Percentiles rank a stretch among this genome's conserved stretches.
Conservation (phyloP, 1,140 invertebrate species). For the Camponotus floridanus region DNA sequence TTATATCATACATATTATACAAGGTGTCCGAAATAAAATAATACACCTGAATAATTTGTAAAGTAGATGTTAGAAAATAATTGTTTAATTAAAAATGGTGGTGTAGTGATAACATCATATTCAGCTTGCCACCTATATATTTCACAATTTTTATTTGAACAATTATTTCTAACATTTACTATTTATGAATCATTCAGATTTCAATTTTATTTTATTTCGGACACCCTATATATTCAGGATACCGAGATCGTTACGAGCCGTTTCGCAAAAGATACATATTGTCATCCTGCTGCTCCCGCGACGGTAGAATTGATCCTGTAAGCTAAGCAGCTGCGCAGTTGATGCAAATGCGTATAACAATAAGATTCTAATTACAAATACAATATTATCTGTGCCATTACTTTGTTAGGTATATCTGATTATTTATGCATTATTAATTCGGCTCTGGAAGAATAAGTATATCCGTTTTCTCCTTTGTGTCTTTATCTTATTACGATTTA, state of each 20-base stretch:
- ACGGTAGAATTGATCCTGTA: constrained; percentile 38
- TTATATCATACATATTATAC: background rate
- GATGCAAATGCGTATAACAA: constrained; percentile 11
- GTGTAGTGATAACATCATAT: background rate
- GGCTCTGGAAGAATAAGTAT: background rate
- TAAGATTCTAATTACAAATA: constrained; percentile 5
- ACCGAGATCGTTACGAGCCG: background rate
- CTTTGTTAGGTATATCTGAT: constrained; percentile 15
- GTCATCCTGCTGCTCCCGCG: constrained; percentile 9
- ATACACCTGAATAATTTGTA: too few species aligned
- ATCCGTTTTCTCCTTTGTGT: background rate
- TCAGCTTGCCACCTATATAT: too few species aligned
- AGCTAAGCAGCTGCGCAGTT: constrained; percentile 33
- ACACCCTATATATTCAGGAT: background rate
- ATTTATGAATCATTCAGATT: too few species aligned
- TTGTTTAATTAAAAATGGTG: too few species aligned
- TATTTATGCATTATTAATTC: constrained; percentile 8
- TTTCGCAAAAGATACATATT: constrained; percentile 41
- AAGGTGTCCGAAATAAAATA: too few species aligned
- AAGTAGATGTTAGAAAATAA: too few species aligned
- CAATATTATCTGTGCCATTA: constrained; percentile 8
- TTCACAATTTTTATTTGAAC: too few species aligned
- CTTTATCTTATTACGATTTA: background rate
- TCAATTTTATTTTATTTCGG: too few species aligned
- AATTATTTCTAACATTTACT: too few species aligned